phyloP scores from a whole-genome alignment of 1,140 invertebrate genomes.

The Archegozetes longisetosus region DNA sequence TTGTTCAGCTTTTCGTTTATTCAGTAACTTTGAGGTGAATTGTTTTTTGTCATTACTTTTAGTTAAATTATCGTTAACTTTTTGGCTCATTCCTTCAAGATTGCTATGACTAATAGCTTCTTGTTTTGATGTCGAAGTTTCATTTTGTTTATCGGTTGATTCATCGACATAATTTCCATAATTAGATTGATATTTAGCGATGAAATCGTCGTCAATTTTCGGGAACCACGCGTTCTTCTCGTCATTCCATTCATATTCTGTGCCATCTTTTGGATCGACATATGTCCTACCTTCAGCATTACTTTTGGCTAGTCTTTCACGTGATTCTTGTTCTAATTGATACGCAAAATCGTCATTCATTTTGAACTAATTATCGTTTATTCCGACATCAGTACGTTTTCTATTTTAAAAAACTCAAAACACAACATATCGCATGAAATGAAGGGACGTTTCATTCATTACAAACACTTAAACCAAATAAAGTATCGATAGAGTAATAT shows the following conservation, averaged over 20 bases:
- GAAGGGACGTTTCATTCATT: too few relatives aligned
- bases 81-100: background rate
- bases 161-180: slow-evolving; percentile 41
- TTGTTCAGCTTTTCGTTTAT: background rate
- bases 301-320: slow-evolving; percentile 19
- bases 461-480: too few relatives aligned
- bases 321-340: slow-evolving; percentile 9
- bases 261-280: slow-evolving; percentile 65
- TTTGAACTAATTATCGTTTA: background rate
- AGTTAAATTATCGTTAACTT: background rate
- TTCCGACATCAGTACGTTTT: too few relatives aligned
- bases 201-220: slow-evolving; percentile 90
- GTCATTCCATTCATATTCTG: slow-evolving; percentile 75
- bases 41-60: background rate
- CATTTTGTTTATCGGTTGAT: background rate
- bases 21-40: background rate
- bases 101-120: background rate
- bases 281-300: slow-evolving; percentile 45
- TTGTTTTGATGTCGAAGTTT: background rate
- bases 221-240: slow-evolving; percentile 88
- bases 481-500: too few relatives aligned
- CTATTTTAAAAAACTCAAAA: too few relatives aligned
- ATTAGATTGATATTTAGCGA: slow-evolving; percentile 86
- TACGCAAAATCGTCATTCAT: slow-evolving; percentile 9
- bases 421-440: too few relatives aligned